Evolutionary conservation across 2,113 vertebrate species (phyloP).

Genomic region (Dryoscopus gambensis): DNA sequence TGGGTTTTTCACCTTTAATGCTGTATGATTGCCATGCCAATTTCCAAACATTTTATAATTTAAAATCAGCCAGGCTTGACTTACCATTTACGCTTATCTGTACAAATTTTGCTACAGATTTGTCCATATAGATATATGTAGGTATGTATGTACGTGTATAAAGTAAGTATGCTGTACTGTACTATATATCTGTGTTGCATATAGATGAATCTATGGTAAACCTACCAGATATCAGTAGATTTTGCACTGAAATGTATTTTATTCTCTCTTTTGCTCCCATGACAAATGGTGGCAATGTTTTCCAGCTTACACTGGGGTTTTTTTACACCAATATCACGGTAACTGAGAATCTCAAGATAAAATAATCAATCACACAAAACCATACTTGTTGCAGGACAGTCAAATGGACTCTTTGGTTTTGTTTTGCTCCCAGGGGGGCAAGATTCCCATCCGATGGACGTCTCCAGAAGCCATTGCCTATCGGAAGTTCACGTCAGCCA

Average conservation of each 20-base stretch:
- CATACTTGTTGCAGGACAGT: neutral
- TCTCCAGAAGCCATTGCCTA: conserved; percentile 97
- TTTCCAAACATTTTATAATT: neutral
- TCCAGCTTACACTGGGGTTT: rapidly evolving
- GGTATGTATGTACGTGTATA: neutral
- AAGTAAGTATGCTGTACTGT: neutral
- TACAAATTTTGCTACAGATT: neutral
- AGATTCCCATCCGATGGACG: conserved; percentile 97
- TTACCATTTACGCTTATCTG: neutral
- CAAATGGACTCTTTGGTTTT: neutral
- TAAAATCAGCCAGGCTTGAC: neutral
- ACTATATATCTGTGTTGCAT: neutral
- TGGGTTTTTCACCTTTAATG: neutral
- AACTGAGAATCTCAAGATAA: neutral
- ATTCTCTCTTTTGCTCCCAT: neutral
- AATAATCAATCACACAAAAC: neutral
- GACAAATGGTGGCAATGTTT: neutral
- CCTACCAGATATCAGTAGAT: neutral
- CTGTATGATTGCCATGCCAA: neutral
- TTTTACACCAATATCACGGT: neutral
- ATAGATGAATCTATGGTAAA: neutral
- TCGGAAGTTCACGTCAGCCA: conserved; percentile 97
- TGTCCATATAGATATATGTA: neutral
- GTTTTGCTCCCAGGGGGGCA: conserved; percentile 83
- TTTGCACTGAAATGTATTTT: neutral